Evolutionary conservation across 2,113 vertebrate species (phyloP).

Genomic region (Phainopepla nitens): DNA sequence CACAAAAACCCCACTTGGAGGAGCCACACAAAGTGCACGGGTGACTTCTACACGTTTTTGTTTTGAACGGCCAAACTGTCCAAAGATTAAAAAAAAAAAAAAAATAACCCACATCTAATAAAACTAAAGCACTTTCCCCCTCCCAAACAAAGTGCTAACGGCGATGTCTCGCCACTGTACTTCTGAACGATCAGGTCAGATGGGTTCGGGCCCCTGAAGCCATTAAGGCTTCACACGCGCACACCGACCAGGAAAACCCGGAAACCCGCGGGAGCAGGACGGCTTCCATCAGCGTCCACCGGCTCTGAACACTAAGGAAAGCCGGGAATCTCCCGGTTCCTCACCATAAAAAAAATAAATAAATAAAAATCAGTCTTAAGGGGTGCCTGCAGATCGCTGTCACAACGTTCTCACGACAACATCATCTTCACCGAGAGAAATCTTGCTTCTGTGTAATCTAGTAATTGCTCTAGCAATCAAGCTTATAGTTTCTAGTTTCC

Average conservation of each 20-base stretch:
- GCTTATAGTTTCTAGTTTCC: neutral
- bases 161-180: accelerated
- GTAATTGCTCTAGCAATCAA: neutral
- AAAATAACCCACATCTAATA: neutral
- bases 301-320: accelerated
- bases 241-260: accelerated
- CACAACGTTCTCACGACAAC: neutral
- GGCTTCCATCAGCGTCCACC: neutral
- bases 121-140: neutral
- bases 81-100: neutral
- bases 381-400: accelerated
- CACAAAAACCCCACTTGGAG: accelerated
- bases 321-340: neutral
- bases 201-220: too few relatives aligned
- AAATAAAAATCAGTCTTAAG: neutral
- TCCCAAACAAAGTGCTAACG: accelerated
- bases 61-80: neutral
- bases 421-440: neutral
- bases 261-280: neutral
- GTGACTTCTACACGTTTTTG: accelerated
- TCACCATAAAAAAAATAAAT: neutral
- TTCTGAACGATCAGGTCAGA: neutral
- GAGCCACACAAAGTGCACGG: accelerated
- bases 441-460: neutral
- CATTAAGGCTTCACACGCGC: neutral